A percentile compares a stretch with the other conserved stretches of the same genome.
Conservation (phyloP, 2,797 vertebrate species). For the Notolepis coatsorum region DNA sequence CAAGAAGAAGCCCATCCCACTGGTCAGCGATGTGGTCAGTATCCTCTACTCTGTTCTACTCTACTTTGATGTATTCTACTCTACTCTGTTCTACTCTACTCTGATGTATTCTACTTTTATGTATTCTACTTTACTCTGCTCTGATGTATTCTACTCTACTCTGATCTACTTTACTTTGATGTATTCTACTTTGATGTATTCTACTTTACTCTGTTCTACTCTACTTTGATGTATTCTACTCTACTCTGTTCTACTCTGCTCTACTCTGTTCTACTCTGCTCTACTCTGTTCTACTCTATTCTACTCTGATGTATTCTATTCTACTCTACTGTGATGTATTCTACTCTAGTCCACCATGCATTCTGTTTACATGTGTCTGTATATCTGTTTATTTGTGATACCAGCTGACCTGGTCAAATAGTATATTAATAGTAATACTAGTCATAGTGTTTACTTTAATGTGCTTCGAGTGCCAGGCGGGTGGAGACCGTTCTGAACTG, state of each 20-base stretch:
- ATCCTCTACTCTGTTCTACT: neutral
- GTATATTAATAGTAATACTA: too few relatives aligned
- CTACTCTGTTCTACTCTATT: neutral
- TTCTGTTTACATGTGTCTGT: too few relatives aligned
- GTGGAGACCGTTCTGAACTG: constrained; percentile 59
- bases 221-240: constrained; percentile 2
- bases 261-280: neutral
- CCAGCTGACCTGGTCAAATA: too few relatives aligned
- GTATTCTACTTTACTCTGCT: neutral
- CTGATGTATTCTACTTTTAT: neutral
- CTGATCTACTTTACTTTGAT: constrained; percentile 24
- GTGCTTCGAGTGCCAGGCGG: too few relatives aligned
- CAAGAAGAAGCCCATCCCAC: constrained; percentile 93
- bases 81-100: constrained; percentile 35
- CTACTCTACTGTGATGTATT: constrained; percentile 13
- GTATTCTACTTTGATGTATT: too few relatives aligned
- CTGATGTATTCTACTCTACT: constrained; percentile 24
- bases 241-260: constrained; percentile 35
- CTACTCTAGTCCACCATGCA: too few relatives aligned
- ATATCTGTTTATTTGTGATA: constrained; percentile 40
- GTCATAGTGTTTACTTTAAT: too few relatives aligned
- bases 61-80: constrained; percentile 2
- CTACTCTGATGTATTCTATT: constrained; percentile 32
- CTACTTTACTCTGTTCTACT: neutral
- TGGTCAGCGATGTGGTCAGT: constrained; percentile 99